A percentile compares a stretch with the other conserved stretches of the same genome.
These are phyloP conservation scores for Cistogaster globosa DNA, from an alignment of 2,888 invertebrate genomes.

Conservation along the genomic window DNA sequence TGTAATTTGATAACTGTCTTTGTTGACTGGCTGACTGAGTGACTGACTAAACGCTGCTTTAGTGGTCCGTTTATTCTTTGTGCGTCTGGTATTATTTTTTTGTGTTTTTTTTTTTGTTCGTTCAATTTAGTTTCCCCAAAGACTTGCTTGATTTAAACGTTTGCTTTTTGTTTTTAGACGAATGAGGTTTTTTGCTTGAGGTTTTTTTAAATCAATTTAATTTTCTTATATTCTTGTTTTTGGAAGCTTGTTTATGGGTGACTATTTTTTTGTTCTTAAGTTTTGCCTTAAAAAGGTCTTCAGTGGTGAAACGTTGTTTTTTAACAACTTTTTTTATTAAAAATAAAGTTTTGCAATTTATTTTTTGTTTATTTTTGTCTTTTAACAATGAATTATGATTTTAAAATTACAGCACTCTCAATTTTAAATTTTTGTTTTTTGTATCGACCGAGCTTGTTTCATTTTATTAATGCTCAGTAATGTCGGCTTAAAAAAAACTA, in stretches of 20 bases:
- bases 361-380: slow-evolving; percentile 50
- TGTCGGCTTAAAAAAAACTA: slow-evolving; percentile 48
- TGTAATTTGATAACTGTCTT: slow-evolving; percentile 61
- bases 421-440: slow-evolving; percentile 44
- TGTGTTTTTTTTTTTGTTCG: neutral
- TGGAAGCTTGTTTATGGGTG: slow-evolving; percentile 55
- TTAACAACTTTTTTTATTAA: neutral
- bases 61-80: slow-evolving; percentile 26
- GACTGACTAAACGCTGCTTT: slow-evolving; percentile 45
- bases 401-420: slow-evolving; percentile 68
- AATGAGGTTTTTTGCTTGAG: slow-evolving; percentile 19
- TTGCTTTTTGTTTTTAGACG: neutral
- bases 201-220: slow-evolving; percentile 54
- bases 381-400: slow-evolving; percentile 69
- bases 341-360: slow-evolving; percentile 36
- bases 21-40: slow-evolving; percentile 41
- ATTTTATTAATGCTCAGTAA: slow-evolving; percentile 20
- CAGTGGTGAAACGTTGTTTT: neutral
- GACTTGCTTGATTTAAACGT: slow-evolving; percentile 26
- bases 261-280: slow-evolving; percentile 7
- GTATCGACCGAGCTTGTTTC: neutral
- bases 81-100: slow-evolving; percentile 11
- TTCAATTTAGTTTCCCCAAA: slow-evolving; percentile 38
- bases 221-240: slow-evolving; percentile 50
- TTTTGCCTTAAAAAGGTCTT: slow-evolving; percentile 36